Base-by-base conservation (phyloP, 2,888 invertebrate species). In the Sphaerophoria taeniata region DNA sequence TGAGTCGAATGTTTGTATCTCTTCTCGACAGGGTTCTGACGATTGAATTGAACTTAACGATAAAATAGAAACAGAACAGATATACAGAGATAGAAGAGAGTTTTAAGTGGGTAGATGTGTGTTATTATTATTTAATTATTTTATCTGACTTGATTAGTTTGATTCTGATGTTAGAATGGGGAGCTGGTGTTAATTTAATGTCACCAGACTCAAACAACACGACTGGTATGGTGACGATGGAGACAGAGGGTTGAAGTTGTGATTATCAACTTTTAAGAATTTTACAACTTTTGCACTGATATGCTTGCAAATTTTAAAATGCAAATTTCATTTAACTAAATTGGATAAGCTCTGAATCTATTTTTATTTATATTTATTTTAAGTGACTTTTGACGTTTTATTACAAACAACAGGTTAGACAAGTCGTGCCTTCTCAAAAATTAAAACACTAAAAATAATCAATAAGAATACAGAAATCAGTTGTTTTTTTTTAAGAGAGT, bases 11-110 rank as follows among this genome's bases (percentile, higher is more conserved):
- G 49, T 65, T 24, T 24, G 24, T 24, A 24, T 24, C 49, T 65
- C 16, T 45, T 16, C 16, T n/a, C 47, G 49, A 49, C 49, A 65
- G 34, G 1, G 9, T 43, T 73, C 11, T 49, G 71, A 43, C 53
- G 53, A 65, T 60, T 45, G 33, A 63, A 74, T 16, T 39, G 31
- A 24, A 53, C 51, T 16, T 24, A 24, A 24, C 24, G 24, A 24
- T 24, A 24, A 24, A 24, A 24, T 24, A 51, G 24, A 53, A 34
- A 53, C 33, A 63, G 14, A 65, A 53, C 36, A 67, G 58, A 67
- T 51, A 70, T 74, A 70, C 43, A 65, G n/a, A 70, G 51, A 73
- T 63, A 76, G 43, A 71, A 78, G 61, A 31, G 47, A 63, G 58
- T 49, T n/a, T 33, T 34, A 49, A 39, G 31, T 67, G 53, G 53